Conservation (phyloP, 2,888 invertebrate genomes). For the Lycocerus yunnanus region DNA sequence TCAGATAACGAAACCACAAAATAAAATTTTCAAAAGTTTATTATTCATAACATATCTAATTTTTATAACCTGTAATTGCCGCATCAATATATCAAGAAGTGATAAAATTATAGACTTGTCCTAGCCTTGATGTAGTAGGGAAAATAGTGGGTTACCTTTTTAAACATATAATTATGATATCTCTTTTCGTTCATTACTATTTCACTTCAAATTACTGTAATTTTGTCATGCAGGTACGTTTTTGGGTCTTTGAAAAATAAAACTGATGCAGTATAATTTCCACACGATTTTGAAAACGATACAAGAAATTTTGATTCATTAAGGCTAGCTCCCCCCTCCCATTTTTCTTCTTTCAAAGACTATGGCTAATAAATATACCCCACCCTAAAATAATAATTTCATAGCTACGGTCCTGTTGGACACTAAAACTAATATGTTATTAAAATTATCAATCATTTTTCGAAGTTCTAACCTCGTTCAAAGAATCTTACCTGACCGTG, state of each 20-base stretch:
- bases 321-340: no score
- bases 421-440: not conserved
- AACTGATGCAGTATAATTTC: no score
- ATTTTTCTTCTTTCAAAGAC: no score
- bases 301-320: no score
- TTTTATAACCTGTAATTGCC: not conserved
- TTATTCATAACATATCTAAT: not conserved
- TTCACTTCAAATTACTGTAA: conserved; percentile 1
- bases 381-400: no score
- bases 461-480: not conserved
- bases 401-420: not conserved
- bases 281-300: no score
- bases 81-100: not conserved
- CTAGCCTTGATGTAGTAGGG: conserved; percentile 3
- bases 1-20: not conserved
- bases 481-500: not conserved
- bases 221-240: not conserved
- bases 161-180: not conserved
- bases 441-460: not conserved
- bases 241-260: not conserved
- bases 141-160: not conserved
- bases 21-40: not conserved
- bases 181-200: not conserved
- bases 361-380: no score
- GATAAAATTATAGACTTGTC: not conserved